Conservation (phyloP, 2,113 vertebrate species). For the Toxostoma redivivum region DNA sequence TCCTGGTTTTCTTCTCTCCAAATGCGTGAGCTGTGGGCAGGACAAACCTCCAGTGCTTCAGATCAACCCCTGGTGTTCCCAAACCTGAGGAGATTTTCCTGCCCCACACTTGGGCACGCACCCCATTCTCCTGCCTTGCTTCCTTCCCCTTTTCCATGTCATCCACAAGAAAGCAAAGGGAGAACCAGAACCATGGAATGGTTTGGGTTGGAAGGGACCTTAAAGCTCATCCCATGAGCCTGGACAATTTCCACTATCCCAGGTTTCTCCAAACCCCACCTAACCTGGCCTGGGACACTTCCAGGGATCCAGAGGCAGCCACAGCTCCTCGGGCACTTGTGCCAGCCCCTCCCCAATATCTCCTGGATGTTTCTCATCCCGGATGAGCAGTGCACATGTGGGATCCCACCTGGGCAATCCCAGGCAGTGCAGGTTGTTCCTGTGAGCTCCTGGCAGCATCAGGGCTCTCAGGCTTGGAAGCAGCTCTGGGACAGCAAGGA, state of each 20-base stretch:
- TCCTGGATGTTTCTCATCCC: background rate
- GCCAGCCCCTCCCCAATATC: background rate
- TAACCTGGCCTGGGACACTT: background rate
- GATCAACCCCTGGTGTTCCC: background rate
- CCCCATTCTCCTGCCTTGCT: background rate
- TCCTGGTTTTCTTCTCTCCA: background rate
- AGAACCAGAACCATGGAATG: background rate
- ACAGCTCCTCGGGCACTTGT: background rate
- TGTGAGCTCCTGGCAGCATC: accelerated
- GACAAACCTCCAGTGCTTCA: background rate
- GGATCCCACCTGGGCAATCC: background rate
- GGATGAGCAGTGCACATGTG: accelerated
- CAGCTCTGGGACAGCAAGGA: background rate
- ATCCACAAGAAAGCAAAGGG: background rate
- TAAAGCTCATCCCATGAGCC: background rate
- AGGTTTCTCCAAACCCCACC: accelerated
- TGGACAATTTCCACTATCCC: accelerated
- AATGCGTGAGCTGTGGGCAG: accelerated
- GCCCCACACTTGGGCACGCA: background rate
- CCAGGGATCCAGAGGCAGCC: background rate
- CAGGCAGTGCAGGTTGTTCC: background rate
- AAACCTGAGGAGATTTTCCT: background rate
- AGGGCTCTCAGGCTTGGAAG: background rate
- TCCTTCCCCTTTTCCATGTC: background rate
- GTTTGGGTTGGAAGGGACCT: background rate